Evolutionary conservation across 2,797 vertebrate species (phyloP).

Genomic region (Hemibagrus guttatus): DNA sequence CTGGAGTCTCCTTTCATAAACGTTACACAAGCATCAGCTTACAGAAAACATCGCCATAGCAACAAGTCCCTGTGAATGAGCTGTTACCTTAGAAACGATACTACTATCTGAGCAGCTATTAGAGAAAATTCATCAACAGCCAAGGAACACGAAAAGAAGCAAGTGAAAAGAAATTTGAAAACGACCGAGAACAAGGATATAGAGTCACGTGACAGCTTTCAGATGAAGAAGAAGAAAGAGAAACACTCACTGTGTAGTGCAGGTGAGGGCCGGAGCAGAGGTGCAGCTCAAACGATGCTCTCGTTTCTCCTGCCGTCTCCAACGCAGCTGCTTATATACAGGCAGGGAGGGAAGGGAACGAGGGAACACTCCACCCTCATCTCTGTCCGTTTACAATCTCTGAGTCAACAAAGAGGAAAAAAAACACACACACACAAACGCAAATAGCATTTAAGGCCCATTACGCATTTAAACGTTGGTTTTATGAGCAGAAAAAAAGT

Average conservation of each 20-base stretch:
- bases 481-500: background rate
- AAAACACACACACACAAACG: background rate
- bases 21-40: background rate
- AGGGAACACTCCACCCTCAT: constrained; percentile 3
- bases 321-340: constrained; percentile 20
- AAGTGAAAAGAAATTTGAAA: background rate
- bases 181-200: background rate
- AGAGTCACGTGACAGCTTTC: background rate
- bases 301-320: background rate
- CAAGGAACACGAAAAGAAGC: background rate
- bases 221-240: background rate
- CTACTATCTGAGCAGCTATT: background rate
- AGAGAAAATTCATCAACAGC: background rate
- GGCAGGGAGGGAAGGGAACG: constrained; percentile 13
- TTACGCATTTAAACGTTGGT: background rate
- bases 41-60: background rate
- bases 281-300: constrained; percentile 24
- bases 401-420: background rate
- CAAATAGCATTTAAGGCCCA: background rate
- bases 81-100: background rate
- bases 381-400: background rate
- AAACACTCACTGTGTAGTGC: constrained; percentile 44
- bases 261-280: constrained; percentile 10
- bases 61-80: background rate
- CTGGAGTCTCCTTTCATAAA: constrained; percentile 1